phyloP scores from a whole-genome alignment of 1,140 invertebrate species.

The Acromyrmex charruanus region DNA sequence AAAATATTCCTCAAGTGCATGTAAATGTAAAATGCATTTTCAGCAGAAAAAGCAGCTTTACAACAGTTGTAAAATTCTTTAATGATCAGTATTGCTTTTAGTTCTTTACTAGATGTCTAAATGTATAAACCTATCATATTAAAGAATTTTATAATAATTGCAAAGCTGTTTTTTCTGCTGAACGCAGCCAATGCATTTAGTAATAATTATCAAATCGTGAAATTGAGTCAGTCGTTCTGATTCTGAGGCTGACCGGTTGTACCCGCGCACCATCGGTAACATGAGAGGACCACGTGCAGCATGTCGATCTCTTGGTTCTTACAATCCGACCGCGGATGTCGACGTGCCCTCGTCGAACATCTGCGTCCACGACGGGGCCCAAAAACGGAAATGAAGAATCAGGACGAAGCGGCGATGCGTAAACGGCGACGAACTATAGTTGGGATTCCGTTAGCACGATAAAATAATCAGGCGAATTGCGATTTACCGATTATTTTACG shows the following conservation, averaged over 20 bases:
- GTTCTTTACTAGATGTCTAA: too few species aligned
- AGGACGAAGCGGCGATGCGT: not conserved
- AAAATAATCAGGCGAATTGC: conserved; percentile 9
- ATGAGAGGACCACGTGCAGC: conserved; percentile 47
- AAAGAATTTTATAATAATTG: too few species aligned
- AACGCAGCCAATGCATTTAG: too few species aligned
- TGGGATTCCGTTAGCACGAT: conserved; percentile 11
- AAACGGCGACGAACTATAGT: not conserved
- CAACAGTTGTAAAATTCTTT: too few species aligned
- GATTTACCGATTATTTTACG: not conserved
- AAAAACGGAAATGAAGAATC: conserved; percentile 51
- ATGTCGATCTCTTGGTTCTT: conserved; percentile 61
- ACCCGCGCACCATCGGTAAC: not conserved
- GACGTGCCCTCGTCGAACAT: conserved; percentile 49
- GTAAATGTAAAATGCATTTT: not conserved
- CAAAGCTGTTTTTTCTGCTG: too few species aligned
- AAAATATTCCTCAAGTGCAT: not conserved
- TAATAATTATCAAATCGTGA: not conserved
- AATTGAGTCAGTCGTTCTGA: conserved; percentile 1
- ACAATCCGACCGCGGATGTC: conserved; percentile 16
- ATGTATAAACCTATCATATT: too few species aligned
- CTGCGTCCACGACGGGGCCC: conserved; percentile 47
- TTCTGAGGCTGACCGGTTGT: conserved; percentile 16
- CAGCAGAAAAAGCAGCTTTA: too few species aligned
- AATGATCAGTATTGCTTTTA: too few species aligned